Percentiles rank a stretch among this genome's conserved stretches.
Conservation (phyloP, 2,797 vertebrate species). For the Silurus lanzhouensis region DNA sequence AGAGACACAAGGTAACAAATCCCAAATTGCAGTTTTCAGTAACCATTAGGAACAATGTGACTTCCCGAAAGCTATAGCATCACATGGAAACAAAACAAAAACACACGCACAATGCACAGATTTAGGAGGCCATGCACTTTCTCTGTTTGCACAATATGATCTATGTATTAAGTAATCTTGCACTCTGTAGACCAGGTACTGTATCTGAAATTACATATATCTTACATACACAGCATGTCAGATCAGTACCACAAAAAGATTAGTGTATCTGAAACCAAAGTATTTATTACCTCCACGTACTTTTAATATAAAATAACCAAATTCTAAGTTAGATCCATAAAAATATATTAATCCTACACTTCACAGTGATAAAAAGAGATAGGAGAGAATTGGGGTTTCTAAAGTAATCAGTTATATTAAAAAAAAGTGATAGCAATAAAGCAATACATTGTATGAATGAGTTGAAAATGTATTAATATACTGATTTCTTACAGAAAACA, state of each 20-base stretch:
- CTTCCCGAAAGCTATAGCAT: conserved; percentile 14
- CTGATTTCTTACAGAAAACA: background rate
- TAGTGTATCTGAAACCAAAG: background rate
- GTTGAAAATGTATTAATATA: background rate
- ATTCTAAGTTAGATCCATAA: background rate
- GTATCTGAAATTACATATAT: background rate
- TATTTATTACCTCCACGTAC: background rate
- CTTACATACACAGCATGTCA: background rate
- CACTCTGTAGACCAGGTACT: background rate
- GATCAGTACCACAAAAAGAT: conserved; percentile 13
- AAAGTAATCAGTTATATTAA: background rate
- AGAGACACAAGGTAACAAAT: conserved; percentile 49
- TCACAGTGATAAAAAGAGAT: background rate
- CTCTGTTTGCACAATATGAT: background rate
- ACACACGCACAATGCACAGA: conserved; percentile 1
- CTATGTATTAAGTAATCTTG: background rate
- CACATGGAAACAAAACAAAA: conserved; percentile 32
- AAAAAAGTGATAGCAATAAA: background rate
- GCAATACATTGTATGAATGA: background rate
- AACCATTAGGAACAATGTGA: conserved; percentile 23
- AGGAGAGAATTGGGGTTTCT: background rate
- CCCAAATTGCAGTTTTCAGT: conserved; percentile 10
- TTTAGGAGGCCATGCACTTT: background rate
- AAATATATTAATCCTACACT: background rate
- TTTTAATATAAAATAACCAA: background rate